These are phyloP conservation scores for Calosoma granatense DNA, from an alignment of 1,140 invertebrate species.

Conservation along the genomic window DNA sequence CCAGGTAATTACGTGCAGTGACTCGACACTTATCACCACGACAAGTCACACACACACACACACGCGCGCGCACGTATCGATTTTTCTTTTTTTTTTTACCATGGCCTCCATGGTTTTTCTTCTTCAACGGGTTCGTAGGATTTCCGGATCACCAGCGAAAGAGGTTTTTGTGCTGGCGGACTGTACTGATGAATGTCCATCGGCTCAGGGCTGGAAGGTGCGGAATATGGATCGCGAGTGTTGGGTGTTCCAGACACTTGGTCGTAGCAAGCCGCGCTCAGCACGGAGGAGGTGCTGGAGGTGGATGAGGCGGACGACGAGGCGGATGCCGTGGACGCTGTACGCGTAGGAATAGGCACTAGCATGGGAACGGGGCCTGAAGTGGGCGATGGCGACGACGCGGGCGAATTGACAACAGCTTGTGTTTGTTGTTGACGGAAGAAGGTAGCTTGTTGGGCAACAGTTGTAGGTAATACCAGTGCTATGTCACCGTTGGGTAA, in stretches of 20 bases:
- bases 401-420: constrained; percentile 30
- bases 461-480: constrained; percentile 57
- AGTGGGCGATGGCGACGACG: constrained; percentile 32
- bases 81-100: constrained; percentile 40
- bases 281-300: not conserved
- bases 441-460: constrained; percentile 30
- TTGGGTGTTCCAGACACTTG: not conserved
- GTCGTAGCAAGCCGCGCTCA: not conserved
- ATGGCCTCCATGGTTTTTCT: constrained; percentile 51
- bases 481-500: constrained; percentile 66
- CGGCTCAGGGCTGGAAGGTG: constrained; percentile 32
- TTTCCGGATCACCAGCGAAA: constrained; percentile 58
- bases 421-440: constrained; percentile 32
- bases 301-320: constrained; percentile 45
- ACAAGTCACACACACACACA: too few species aligned
- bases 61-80: too few species aligned
- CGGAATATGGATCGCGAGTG: constrained; percentile 19
- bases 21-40: not conserved
- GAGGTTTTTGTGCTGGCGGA: constrained; percentile 47
- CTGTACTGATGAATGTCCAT: constrained; percentile 37
- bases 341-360: constrained; percentile 59
- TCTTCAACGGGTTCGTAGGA: constrained; percentile 41
- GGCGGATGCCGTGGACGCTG: constrained; percentile 54
- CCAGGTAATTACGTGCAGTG: not conserved
- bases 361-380: constrained; percentile 50